These are phyloP conservation scores for Eutolmus rufibarbis DNA, from an alignment of 2,888 invertebrate genomes.

Conservation along the genomic window DNA sequence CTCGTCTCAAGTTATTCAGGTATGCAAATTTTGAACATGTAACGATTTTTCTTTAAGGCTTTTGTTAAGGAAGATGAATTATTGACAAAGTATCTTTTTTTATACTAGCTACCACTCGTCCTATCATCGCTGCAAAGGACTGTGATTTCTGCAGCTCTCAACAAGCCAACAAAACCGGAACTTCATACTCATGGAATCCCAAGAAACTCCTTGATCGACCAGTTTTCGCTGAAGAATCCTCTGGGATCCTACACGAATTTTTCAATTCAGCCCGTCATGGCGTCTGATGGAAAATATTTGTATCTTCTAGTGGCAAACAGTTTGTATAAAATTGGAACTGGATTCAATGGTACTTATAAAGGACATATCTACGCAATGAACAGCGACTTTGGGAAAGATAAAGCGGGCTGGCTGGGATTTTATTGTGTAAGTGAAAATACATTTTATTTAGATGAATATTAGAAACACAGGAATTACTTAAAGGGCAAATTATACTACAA, in stretches of 20 bases:
- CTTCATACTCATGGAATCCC: conserved; percentile 91
- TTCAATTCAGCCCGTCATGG: conserved; percentile 69
- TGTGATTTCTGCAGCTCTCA: conserved; percentile 86
- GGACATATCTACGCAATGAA: conserved; percentile 89
- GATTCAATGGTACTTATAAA: conserved; percentile 89
- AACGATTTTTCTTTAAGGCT: conserved; percentile 1
- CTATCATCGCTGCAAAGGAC: conserved; percentile 86
- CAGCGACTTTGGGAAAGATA: conserved; percentile 82
- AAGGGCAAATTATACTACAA: conserved; percentile 85
- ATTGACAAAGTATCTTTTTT: conserved; percentile 54
- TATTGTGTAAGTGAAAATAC: conserved; percentile 72
- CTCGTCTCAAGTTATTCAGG: conserved; percentile 82
- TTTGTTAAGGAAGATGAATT: neutral
- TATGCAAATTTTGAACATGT: conserved; percentile 56
- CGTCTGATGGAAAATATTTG: conserved; percentile 89
- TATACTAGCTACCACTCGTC: conserved; percentile 76
- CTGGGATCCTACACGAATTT: conserved; percentile 65
- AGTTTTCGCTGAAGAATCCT: conserved; percentile 60
- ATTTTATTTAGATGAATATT: no score
- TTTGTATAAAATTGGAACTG: conserved; percentile 92
- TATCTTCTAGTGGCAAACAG: conserved; percentile 87
- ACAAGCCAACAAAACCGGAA: conserved; percentile 82
- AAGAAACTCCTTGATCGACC: conserved; percentile 73
- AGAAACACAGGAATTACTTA: conserved; percentile 50
- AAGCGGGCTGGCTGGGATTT: conserved; percentile 84